Evolutionary conservation across 2,888 invertebrate species (phyloP), one percentile per base, ranked within the genome.

Genomic region (Coelopa pilipes): DNA sequence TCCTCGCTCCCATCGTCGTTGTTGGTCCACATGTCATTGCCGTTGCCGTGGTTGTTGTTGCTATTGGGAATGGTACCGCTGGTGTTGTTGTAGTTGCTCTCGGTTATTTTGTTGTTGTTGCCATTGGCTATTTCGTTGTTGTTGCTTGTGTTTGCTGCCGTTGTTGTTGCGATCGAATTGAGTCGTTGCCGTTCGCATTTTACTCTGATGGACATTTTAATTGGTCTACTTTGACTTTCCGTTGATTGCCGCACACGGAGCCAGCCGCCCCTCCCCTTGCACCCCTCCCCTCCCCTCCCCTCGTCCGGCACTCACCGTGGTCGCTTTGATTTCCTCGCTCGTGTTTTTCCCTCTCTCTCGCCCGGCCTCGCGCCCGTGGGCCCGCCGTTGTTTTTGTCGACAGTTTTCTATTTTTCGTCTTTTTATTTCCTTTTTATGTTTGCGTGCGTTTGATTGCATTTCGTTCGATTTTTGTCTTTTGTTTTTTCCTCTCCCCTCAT

Each of bases 191-290:
- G 76, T 74, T 77, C 68, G 74, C 70, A 19, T 66, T 66, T 68
- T 55, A 13, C 46, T 66, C 73, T 67, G 57, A 77, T 73, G 74
- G 77, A 79, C 79, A 79, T 78, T 76, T 79, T 79, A 79, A 79
- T 79, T 79, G 79, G 76, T 78, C 67, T 75, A 77, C 73, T 76
- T 76, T 74, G 76, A 77, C 75, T 76, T 76, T 75, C 76, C 21
- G 59, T 47, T 60, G 60, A 49, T 67, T 70, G 59, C 70, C 70
- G 60, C 70, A 70, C 70, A 60, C 59, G 17, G 17, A 12, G 66
- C 12, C 21, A 21, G 24, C 53, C 4, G 3, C 53, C 10, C 10
- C 13, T 53, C 13, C n/a, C 53, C n/a, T 4, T 53, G 3, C 34
- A 34, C 7, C 34, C 34, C 34, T 34, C 34, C 7, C 7, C 7